Base-by-base conservation (phyloP, 2,113 vertebrate genomes). In the Sinocyclocheilus rhinocerous region DNA sequence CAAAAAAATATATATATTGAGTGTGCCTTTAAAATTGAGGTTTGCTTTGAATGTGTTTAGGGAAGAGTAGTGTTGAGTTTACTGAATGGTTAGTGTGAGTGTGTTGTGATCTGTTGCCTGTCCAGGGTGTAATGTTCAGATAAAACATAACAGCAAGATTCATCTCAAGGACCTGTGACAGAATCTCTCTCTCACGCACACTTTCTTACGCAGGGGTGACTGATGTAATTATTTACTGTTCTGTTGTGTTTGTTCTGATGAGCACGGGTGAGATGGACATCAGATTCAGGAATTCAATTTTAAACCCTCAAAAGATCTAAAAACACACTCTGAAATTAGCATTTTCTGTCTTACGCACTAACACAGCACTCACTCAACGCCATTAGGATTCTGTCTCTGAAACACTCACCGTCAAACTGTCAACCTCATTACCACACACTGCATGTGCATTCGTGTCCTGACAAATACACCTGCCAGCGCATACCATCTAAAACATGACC, bases 401-500 rank as follows among this genome's bases (percentile, higher is more conserved):
- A 84, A 59, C 77, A 45, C 42, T 81, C 26, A 67, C 73, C 65
- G 45, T 75, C 70, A 69, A 42, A 33, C 55, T 39, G 24, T 50
- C 85, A 70, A 69, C 48, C 81, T 83, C 80, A 88, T 88, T 85
- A 88, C 72, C 61, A 69, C 72, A 39, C 79, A 26, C 57, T 26
- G 76, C 82, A 86, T 88, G 33, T 81, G n/a, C 52, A 82, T 78
- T 67, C 26, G 48, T 12, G 50, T 39, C 42, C 76, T 76, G 67
- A 81, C 82, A 39, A 22, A 84, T 9, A 39, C 59, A 84, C 85
- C 26, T 42, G 50, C 33, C 29, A 33, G 79, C 55, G 70, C 82
- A 76, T 67, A 76, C 77, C 76, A 81, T 89, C 76, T 73, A 59
- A 83, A 87, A 87, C 85, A 81, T 87, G 84, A 87, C 79, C 39